A percentile compares a stretch with the other conserved stretches of the same genome.
phyloP scores from a whole-genome alignment of 2,113 vertebrate species.

The Barnardius zonarius region DNA sequence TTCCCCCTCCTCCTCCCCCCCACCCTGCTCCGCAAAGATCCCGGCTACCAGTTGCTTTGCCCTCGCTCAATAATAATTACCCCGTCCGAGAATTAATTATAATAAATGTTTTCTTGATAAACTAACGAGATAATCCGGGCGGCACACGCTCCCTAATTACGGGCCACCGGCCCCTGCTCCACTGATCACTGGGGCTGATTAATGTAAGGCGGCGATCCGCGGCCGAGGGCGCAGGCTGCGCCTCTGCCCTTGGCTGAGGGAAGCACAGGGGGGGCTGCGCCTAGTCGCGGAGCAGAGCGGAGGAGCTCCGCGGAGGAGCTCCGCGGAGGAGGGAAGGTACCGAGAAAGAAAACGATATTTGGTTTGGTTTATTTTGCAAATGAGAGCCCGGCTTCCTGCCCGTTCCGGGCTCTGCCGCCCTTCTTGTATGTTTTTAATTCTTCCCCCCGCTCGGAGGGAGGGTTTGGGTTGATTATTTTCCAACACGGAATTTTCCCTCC shows the following conservation, averaged over 20 bases:
- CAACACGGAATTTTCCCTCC: accelerated
- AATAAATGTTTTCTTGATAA: slow-evolving; percentile 94
- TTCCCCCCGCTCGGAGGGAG: not conserved
- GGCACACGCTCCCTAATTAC: slow-evolving; percentile 91
- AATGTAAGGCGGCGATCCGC: slow-evolving; percentile 82
- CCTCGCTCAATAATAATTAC: slow-evolving; percentile 91
- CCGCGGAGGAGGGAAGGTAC: not conserved
- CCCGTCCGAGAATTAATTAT: slow-evolving; percentile 90
- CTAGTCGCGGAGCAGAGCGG: not conserved
- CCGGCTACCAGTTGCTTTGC: slow-evolving; percentile 85
- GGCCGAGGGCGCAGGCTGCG: slow-evolving; percentile 39
- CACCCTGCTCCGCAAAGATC: slow-evolving; percentile 55
- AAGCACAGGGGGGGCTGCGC: not conserved
- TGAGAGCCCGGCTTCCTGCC: not conserved
- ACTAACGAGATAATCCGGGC: slow-evolving; percentile 91
- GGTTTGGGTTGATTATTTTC: not conserved
- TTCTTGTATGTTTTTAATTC: not conserved
- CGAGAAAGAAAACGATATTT: not conserved
- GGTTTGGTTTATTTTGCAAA: not conserved
- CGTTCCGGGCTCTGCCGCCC: not conserved
- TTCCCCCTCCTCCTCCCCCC: not conserved
- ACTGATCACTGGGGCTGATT: slow-evolving; percentile 81
- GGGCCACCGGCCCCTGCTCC: slow-evolving; percentile 79
- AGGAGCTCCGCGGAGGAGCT: not conserved
- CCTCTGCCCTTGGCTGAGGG: not conserved